Evolutionary conservation across 2,797 vertebrate genomes (phyloP).

Genomic region (Sebastes matsubarae): DNA sequence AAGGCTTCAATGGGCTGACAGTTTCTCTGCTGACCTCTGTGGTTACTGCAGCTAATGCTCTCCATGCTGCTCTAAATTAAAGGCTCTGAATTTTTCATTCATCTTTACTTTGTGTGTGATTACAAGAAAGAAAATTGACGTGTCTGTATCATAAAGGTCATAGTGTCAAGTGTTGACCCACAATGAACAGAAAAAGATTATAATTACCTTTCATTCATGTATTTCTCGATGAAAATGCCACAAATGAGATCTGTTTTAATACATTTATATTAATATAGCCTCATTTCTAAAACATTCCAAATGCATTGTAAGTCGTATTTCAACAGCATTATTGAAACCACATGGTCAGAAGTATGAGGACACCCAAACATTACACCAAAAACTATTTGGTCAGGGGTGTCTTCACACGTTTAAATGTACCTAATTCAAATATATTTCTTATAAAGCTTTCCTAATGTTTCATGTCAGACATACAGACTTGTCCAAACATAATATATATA

Average conservation of each 20-base stretch:
- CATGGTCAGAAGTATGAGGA: not conserved
- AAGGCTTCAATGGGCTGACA: not conserved
- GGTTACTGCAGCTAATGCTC: not conserved
- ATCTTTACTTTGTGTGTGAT: not conserved
- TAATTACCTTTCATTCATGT: not conserved
- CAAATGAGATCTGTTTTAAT: not conserved
- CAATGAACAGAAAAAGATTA: not conserved
- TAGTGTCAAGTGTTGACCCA: not conserved
- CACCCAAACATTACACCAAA: not conserved
- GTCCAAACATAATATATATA: no score
- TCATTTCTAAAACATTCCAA: not conserved
- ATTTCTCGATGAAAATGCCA: not conserved
- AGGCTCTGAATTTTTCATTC: not conserved
- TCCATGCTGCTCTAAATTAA: not conserved
- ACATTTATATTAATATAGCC: not conserved
- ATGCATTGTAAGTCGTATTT: not conserved
- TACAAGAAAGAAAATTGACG: not conserved
- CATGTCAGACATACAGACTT: no score
- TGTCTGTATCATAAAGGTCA: not conserved
- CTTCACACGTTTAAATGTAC: not conserved
- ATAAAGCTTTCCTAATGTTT: no score
- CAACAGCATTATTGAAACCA: not conserved
- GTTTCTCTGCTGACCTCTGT: not conserved
- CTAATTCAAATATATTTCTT: not conserved
- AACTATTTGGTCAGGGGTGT: no score